Evolutionary conservation across 2,888 invertebrate species (phyloP).

Genomic region (Ferrisia virgata): DNA sequence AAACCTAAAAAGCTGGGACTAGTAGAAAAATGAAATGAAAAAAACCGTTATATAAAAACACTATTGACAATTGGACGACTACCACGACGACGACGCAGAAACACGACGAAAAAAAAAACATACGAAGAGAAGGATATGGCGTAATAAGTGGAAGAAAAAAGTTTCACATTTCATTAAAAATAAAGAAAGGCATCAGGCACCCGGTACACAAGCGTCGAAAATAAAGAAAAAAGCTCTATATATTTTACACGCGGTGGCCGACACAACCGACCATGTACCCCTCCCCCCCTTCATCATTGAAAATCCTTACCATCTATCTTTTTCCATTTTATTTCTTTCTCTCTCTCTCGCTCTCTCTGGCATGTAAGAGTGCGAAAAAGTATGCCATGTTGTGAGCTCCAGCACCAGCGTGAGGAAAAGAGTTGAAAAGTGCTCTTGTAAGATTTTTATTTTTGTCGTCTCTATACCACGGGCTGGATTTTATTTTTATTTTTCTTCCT

Average conservation of each 20-base stretch:
- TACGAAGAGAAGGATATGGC: background rate
- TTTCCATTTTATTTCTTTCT: background rate
- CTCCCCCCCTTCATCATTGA: background rate
- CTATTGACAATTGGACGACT: background rate
- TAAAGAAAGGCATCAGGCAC: constrained; percentile 2
- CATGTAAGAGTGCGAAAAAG: background rate
- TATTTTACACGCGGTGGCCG: constrained; percentile 23
- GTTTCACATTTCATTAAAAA: constrained; percentile 31
- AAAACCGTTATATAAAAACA: background rate
- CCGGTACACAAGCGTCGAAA: background rate
- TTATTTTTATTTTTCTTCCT: background rate
- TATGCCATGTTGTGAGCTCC: background rate
- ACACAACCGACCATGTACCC: background rate
- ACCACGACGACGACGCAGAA: too few relatives aligned
- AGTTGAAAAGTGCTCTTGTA: constrained; percentile 41
- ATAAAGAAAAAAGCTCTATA: background rate
- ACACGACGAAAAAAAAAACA: too few relatives aligned
- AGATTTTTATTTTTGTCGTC: constrained; percentile 43
- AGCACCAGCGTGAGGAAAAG: background rate
- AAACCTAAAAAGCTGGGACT: background rate
- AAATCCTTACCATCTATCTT: too few relatives aligned
- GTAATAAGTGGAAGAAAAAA: background rate
- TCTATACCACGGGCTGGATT: background rate
- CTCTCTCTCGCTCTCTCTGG: background rate
- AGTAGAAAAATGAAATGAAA: background rate